These are phyloP conservation scores for Anguilla obscura DNA, from an alignment of 2,797 vertebrate genomes.

Conservation along the genomic window DNA sequence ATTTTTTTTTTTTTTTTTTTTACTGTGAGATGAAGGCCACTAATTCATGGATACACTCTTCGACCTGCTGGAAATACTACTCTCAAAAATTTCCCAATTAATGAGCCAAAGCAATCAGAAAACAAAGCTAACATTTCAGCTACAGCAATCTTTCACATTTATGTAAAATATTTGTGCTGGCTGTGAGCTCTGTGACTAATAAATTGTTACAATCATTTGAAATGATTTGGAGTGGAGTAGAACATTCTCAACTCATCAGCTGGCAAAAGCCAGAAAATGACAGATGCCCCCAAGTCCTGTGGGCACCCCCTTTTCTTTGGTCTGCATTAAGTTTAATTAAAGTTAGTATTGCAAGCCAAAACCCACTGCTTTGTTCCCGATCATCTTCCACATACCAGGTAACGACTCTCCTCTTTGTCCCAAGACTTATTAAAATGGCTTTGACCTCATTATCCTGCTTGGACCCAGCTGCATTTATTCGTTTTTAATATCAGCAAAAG, in stretches of 20 bases:
- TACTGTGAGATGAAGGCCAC: background rate
- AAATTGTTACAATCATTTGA: slow-evolving; percentile 27
- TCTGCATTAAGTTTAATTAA: slow-evolving; percentile 41
- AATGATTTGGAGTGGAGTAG: slow-evolving; percentile 13
- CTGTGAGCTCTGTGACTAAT: slow-evolving; percentile 24
- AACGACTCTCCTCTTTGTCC: slow-evolving; percentile 44
- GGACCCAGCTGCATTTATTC: slow-evolving; percentile 67
- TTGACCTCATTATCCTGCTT: slow-evolving; percentile 74
- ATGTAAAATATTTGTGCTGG: slow-evolving; percentile 27
- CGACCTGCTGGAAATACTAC: background rate
- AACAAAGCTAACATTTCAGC: slow-evolving; percentile 17
- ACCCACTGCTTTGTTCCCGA: slow-evolving; percentile 33
- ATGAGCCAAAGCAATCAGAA: slow-evolving; percentile 1
- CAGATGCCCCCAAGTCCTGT: slow-evolving; percentile 32
- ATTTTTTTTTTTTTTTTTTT: background rate
- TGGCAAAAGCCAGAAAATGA: slow-evolving; percentile 25
- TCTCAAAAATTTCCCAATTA: background rate
- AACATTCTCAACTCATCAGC: slow-evolving; percentile 22
- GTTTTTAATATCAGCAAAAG: slow-evolving; percentile 74
- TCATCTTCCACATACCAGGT: slow-evolving; percentile 35
- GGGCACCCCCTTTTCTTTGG: slow-evolving; percentile 20
- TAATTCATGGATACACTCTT: background rate
- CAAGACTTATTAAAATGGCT: slow-evolving; percentile 69
- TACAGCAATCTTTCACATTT: slow-evolving; percentile 26
- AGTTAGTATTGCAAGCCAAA: slow-evolving; percentile 38